phyloP scores from a whole-genome alignment of 1,140 invertebrate genomes.

The Yoshiicerus persimilis region DNA sequence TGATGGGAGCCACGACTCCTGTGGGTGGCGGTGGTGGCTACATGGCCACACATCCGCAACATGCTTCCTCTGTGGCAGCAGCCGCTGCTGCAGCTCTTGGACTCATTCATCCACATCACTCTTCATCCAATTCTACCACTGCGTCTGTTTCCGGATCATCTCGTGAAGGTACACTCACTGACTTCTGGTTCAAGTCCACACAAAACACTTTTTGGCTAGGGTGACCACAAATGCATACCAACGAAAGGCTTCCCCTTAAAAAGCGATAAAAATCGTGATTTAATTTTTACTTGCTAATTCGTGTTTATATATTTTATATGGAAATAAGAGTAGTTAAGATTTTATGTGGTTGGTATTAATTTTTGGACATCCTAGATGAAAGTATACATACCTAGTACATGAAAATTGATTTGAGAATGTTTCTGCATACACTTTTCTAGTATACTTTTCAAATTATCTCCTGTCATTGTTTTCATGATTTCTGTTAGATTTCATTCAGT shows the following conservation, averaged over 20 bases:
- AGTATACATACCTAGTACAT: not conserved
- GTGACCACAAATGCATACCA: not conserved
- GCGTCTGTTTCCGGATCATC: slow-evolving; percentile 10
- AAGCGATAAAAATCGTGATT: too few relatives aligned
- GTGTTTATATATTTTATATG: too few relatives aligned
- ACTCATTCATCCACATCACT: slow-evolving; percentile 11
- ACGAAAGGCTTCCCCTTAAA: not conserved
- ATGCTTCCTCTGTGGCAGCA: slow-evolving; percentile 7
- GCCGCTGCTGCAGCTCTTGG: not conserved
- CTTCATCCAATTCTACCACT: slow-evolving; percentile 19
- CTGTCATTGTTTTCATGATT: too few relatives aligned
- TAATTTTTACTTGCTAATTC: too few relatives aligned
- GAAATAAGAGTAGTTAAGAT: too few relatives aligned
- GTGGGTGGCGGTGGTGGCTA: slow-evolving; percentile 11
- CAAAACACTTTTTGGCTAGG: not conserved
- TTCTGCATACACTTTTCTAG: not conserved
- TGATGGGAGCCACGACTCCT: slow-evolving; percentile 17
- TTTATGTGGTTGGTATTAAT: not conserved
- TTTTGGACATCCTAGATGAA: not conserved
- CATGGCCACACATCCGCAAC: slow-evolving; percentile 12
- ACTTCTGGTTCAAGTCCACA: slow-evolving; percentile 17
- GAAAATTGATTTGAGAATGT: not conserved
- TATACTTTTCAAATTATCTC: not conserved
- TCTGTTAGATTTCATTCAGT: too few relatives aligned
- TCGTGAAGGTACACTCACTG: slow-evolving; percentile 5